phyloP scores from a whole-genome alignment of 2,888 invertebrate species.

The Hydropsyche betteni region DNA sequence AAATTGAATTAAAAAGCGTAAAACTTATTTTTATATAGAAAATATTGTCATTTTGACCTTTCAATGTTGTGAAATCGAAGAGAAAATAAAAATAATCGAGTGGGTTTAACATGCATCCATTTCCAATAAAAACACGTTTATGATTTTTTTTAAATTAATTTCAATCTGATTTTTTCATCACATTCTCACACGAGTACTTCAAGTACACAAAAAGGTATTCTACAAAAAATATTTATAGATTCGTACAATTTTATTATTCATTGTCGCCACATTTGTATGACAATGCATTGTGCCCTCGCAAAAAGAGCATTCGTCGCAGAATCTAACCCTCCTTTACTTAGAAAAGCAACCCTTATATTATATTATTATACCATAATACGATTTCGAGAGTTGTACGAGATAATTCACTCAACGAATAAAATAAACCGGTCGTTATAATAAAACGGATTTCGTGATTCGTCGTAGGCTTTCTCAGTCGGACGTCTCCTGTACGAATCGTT shows the following conservation, averaged over 20 bases:
- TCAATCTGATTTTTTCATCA: too few species aligned
- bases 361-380: neutral
- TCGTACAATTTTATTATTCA: too few species aligned
- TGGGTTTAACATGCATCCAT: neutral
- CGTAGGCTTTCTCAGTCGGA: too few species aligned
- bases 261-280: constrained; percentile 8
- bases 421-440: constrained; percentile 9
- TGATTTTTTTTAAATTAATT: too few species aligned
- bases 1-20: too few species aligned
- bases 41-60: neutral
- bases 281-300: neutral
- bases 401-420: neutral
- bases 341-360: neutral
- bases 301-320: constrained; percentile 7
- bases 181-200: too few species aligned
- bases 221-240: too few species aligned
- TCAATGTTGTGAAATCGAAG: neutral
- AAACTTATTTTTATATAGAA: too few species aligned
- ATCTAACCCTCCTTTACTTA: neutral
- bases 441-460: constrained; percentile 7
- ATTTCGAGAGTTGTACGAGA: neutral
- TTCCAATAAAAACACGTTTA: neutral
- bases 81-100: constrained; percentile 3
- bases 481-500: too few species aligned
- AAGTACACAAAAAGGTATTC: too few species aligned